Percentiles rank a stretch among this genome's conserved stretches.
Evolutionary conservation across 2,113 vertebrate genomes (phyloP).

Genomic region (Cinclus mexicanus): DNA sequence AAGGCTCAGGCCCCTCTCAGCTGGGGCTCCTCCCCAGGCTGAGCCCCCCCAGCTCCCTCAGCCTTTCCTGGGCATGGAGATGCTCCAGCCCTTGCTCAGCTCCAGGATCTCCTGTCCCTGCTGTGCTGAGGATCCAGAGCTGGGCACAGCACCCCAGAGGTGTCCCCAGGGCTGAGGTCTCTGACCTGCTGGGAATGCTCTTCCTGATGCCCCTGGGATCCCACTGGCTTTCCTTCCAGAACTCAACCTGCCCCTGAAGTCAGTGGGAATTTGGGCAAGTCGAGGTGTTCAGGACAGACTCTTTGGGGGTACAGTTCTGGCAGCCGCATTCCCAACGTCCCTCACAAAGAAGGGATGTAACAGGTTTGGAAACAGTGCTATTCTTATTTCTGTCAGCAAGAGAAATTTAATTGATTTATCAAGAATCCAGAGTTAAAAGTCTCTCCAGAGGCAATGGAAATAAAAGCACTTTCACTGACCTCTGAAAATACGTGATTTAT

Average conservation of each 20-base stretch:
- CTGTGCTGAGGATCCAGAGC: not conserved
- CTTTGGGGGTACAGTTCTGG: not conserved
- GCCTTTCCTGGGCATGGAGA: not conserved
- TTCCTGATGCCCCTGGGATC: not conserved
- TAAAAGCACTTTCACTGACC: slow-evolving; percentile 24
- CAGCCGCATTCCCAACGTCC: not conserved
- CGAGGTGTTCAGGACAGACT: not conserved
- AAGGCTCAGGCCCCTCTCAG: not conserved
- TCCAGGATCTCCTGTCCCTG: not conserved
- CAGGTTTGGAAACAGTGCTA: not conserved
- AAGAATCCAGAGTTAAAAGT: not conserved
- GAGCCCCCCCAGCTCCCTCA: not conserved
- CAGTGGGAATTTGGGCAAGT: not conserved
- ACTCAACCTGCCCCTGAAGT: not conserved
- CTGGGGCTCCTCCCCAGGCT: not conserved
- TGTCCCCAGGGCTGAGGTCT: not conserved
- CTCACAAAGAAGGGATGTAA: not conserved
- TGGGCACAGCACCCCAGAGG: not conserved
- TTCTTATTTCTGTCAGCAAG: slow-evolving; percentile 1
- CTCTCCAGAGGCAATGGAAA: slow-evolving; percentile 13
- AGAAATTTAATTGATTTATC: slow-evolving; percentile 19
- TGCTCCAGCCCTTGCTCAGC: not conserved
- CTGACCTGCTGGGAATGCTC: not conserved
- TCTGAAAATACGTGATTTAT: slow-evolving; percentile 29
- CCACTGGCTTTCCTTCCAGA: not conserved